Base-by-base conservation (phyloP, 2,888 invertebrate genomes). In the Trissolcus japonicus region DNA sequence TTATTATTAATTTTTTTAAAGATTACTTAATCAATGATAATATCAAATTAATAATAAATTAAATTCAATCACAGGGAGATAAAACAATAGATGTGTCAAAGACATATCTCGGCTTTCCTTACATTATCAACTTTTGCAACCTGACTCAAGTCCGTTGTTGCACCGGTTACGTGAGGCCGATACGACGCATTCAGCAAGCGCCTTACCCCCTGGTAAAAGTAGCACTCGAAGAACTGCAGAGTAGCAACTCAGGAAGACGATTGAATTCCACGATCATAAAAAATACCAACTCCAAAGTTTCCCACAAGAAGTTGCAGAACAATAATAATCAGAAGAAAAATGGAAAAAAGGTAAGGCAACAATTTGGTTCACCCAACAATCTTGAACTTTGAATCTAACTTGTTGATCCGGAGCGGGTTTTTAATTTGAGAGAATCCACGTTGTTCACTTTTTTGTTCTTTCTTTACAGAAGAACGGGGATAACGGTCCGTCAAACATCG, bases 181-280 rank as follows among this genome's bases (percentile, higher is more conserved):
- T 96, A 81, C 91, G 95, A 25, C 91, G 96, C 76, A 92, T 93
- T 41, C 93, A 94, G 81, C 95, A 94, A 89, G 95, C 95, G 21
- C 95, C 96, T 46, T 96, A 96, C 91, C 96, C 96, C 66, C 90
- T 95, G 82, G 93, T 94, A 14, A 94, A 94, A 88, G 91, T 94
- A 13, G 91, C 91, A 63, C 88, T 91, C 57, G 91, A 91, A 81
- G 91, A 89, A 80, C 73, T 89, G 41, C 87, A 87, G 50, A 76
- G 43, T n/a, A 79, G 65, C 51, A 76, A 69, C 56, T 75, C 75
- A 50, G 79, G 76, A 53, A 80, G 77, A 68, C 80, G 71, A 76
- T 63, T 80, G 65, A 60, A 72, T 59, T 66, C 82, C 57, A 69
- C 81, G 11, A 75, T 81, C 9, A 83, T 82, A 48, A 87, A 88